Evolutionary conservation across 2,113 vertebrate species (phyloP).

Genomic region (Anhinga rufa): DNA sequence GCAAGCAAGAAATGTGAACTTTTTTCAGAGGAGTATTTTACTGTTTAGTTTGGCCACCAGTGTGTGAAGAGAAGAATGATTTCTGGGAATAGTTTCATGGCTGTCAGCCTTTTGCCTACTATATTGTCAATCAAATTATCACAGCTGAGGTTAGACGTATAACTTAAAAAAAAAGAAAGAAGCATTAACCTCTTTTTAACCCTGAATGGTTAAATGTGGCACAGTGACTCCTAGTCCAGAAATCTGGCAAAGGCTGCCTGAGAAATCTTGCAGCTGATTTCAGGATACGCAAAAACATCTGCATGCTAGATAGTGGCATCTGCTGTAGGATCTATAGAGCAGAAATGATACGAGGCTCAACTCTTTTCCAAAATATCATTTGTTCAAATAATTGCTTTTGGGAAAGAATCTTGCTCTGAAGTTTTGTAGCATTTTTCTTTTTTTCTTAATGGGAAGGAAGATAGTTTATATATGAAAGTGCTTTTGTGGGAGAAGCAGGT

Average conservation of each 20-base stretch:
- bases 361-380: neutral
- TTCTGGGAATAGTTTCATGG: constrained; percentile 46
- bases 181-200: neutral
- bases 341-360: neutral
- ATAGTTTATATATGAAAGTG: neutral
- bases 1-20: constrained; percentile 4
- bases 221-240: neutral
- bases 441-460: neutral
- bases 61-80: constrained; percentile 5
- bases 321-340: neutral
- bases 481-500: neutral
- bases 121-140: constrained; percentile 38
- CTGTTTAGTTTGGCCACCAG: constrained; percentile 27
- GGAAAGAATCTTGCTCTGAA: neutral
- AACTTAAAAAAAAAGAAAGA: neutral
- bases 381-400: neutral
- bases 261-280: neutral
- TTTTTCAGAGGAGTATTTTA: neutral
- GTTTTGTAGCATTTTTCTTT: neutral
- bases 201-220: neutral
- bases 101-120: constrained; percentile 2
- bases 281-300: neutral
- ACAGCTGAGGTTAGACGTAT: neutral
- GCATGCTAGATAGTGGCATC: neutral
- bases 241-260: neutral